Conservation (phyloP, 2,888 invertebrate species). For the Tillus elongatus region DNA sequence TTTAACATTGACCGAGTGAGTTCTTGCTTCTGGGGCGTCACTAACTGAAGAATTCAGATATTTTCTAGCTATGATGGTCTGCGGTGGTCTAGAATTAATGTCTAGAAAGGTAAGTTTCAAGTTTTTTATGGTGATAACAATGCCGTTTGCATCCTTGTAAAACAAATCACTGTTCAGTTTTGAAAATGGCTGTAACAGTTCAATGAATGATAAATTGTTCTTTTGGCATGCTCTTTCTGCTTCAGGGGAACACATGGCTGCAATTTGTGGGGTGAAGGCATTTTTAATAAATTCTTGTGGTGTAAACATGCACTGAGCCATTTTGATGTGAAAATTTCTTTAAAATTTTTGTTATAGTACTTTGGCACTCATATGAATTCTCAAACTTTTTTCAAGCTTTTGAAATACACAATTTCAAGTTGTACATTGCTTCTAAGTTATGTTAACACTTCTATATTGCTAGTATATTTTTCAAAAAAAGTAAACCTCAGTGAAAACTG, state of each 20-base stretch:
- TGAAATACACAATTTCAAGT: too few species aligned
- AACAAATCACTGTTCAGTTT: slow-evolving; percentile 66
- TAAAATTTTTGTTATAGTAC: too few species aligned
- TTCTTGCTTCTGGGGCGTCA: slow-evolving; percentile 32
- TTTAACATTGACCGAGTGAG: slow-evolving; percentile 31
- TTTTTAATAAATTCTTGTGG: slow-evolving; percentile 82
- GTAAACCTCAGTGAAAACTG: too few species aligned
- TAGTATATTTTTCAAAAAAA: too few species aligned
- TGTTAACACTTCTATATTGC: too few species aligned
- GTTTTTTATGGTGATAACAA: slow-evolving; percentile 61
- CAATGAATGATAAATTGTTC: slow-evolving; percentile 83
- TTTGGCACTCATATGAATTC: too few species aligned
- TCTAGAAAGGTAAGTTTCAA: slow-evolving; percentile 73
- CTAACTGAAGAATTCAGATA: slow-evolving; percentile 55
- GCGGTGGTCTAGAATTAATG: slow-evolving; percentile 71
- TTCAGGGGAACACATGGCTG: slow-evolving; percentile 71
- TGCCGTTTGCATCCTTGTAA: slow-evolving; percentile 75
- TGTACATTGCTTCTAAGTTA: too few species aligned
- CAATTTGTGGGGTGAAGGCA: slow-evolving; percentile 83
- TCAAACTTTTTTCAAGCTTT: too few species aligned
- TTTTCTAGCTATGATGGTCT: slow-evolving; percentile 72
- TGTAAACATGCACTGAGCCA: slow-evolving; percentile 56
- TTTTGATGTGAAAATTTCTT: too few species aligned
- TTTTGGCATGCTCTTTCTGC: slow-evolving; percentile 80
- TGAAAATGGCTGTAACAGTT: slow-evolving; percentile 85